These are phyloP conservation scores for Phrynocephalus vlangalii DNA, from an alignment of 2,797 vertebrate genomes.

Conservation along the genomic window DNA sequence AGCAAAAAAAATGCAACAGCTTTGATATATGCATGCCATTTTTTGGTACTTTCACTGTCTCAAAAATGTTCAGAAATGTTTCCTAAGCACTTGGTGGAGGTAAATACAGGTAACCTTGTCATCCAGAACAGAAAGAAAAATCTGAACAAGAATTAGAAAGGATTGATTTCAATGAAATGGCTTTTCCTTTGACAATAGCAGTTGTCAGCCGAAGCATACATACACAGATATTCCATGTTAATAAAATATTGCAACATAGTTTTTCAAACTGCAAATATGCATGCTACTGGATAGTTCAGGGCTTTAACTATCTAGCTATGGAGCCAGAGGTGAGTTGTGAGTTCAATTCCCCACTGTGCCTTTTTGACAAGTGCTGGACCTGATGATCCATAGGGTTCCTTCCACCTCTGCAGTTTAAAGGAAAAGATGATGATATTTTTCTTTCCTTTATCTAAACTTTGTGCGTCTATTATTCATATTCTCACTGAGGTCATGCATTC, in stretches of 20 bases:
- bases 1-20: constrained; percentile 31
- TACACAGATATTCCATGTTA: neutral
- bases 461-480: constrained; percentile 17
- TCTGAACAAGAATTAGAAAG: neutral
- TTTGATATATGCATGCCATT: constrained; percentile 50
- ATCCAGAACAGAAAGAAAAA: neutral
- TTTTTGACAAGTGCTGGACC: no score
- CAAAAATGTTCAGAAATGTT: constrained; percentile 34
- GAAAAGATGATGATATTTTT: neutral
- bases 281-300: constrained; percentile 21
- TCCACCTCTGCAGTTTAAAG: no score
- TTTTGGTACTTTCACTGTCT: constrained; percentile 27
- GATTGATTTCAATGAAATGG: neutral
- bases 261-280: neutral
- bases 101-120: accelerated
- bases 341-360: no score
- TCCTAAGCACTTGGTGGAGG: constrained; percentile 25
- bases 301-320: no score
- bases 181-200: constrained; percentile 25
- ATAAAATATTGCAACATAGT: neutral
- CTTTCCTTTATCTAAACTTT: constrained; percentile 33
- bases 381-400: no score
- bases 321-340: no score
- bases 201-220: neutral
- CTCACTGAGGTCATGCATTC: constrained; percentile 40